phyloP scores from a whole-genome alignment of 2,888 invertebrate species.

The Rhamnusium bicolor region DNA sequence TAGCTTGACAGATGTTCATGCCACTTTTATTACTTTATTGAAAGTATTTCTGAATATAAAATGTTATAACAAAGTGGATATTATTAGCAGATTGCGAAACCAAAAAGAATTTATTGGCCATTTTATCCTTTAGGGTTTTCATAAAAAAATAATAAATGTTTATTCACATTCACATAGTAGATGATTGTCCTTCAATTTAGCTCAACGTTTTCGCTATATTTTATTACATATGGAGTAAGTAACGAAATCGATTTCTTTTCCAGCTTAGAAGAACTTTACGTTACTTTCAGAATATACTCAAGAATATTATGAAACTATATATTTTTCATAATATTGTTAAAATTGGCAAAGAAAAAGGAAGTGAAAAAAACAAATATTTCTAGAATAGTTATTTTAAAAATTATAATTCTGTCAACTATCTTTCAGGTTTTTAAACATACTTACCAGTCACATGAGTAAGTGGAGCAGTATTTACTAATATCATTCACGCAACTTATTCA shows the following conservation, averaged over 20 bases:
- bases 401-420: too few relatives aligned
- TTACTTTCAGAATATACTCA: too few relatives aligned
- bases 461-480: too few relatives aligned
- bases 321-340: too few relatives aligned
- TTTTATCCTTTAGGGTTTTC: constrained; percentile 2
- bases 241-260: neutral
- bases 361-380: too few relatives aligned
- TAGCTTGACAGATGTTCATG: constrained; percentile 25
- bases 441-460: too few relatives aligned
- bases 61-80: constrained; percentile 22
- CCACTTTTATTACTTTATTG: constrained; percentile 27
- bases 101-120: constrained; percentile 17
- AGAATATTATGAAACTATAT: too few relatives aligned
- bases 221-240: neutral
- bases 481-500: too few relatives aligned
- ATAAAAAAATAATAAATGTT: constrained; percentile 2
- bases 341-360: too few relatives aligned
- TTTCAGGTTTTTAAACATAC: too few relatives aligned
- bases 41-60: constrained; percentile 25
- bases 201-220: neutral
- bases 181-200: neutral
- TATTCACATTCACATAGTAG: neutral
- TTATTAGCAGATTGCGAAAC: constrained; percentile 8
- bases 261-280: too few relatives aligned
- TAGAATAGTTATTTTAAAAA: too few relatives aligned